Evolutionary conservation across 2,797 vertebrate genomes (phyloP).

Genomic region (Morus bassanus): DNA sequence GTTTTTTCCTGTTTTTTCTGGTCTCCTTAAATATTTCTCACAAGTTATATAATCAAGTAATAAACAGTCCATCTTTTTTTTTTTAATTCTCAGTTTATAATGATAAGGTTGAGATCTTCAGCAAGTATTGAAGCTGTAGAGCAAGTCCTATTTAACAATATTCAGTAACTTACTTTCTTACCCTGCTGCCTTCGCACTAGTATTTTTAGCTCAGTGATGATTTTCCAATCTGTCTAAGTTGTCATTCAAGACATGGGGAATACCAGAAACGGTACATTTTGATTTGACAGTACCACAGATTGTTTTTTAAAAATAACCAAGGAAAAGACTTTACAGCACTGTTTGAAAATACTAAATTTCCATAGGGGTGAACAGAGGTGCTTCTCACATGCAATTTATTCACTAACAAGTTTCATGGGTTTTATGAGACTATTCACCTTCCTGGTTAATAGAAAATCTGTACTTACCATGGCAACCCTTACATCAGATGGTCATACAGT

Average conservation of each 20-base stretch:
- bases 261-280: conserved; percentile 16
- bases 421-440: conserved; percentile 51
- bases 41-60: background rate
- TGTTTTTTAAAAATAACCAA: background rate
- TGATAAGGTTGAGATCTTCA: background rate
- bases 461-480: conserved; percentile 53
- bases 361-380: conserved; percentile 18
- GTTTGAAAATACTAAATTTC: conserved; percentile 51
- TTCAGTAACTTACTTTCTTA: background rate
- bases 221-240: conserved; percentile 34
- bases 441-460: conserved; percentile 59
- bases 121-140: background rate
- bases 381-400: conserved; percentile 31
- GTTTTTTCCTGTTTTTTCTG: background rate
- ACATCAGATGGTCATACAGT: background rate
- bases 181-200: background rate
- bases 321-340: background rate
- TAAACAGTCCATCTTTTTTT: background rate
- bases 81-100: background rate
- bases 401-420: conserved; percentile 28
- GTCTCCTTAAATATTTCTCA: background rate
- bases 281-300: background rate
- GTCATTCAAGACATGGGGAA: conserved; percentile 33
- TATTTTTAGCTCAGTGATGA: conserved; percentile 55
- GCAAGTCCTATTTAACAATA: background rate